phyloP scores from a whole-genome alignment of 2,797 vertebrate genomes.

The Typhlichthys eigenmanni region DNA sequence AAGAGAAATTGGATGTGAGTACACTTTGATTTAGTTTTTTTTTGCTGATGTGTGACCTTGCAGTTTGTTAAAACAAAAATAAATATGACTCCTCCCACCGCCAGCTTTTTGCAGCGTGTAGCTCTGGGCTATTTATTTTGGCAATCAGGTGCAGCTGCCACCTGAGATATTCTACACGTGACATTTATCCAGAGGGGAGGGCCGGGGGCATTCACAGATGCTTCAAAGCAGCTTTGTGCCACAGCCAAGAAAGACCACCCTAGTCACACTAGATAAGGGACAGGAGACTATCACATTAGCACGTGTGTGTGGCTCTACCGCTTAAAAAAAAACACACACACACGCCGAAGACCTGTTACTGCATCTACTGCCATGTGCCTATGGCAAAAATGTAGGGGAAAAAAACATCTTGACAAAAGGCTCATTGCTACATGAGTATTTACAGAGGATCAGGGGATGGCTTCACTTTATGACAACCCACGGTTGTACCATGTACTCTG shows the following conservation, averaged over 20 bases:
- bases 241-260: slow-evolving; percentile 71
- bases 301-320: slow-evolving; percentile 51
- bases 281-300: slow-evolving; percentile 71
- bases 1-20: slow-evolving; percentile 32
- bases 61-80: slow-evolving; percentile 18
- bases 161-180: slow-evolving; percentile 80
- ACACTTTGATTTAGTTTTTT: slow-evolving; percentile 25
- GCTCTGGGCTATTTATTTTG: slow-evolving; percentile 72
- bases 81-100: slow-evolving; percentile 27
- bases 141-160: slow-evolving; percentile 71
- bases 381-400: slow-evolving; percentile 32
- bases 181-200: slow-evolving; percentile 78
- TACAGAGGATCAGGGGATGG: slow-evolving; percentile 18
- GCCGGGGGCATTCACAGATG: slow-evolving; percentile 78
- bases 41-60: slow-evolving; percentile 49
- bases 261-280: slow-evolving; percentile 77
- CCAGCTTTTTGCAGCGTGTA: slow-evolving; percentile 37
- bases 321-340: slow-evolving; percentile 59
- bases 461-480: background rate
- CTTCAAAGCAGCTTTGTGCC: slow-evolving; percentile 80
- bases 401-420: slow-evolving; percentile 53
- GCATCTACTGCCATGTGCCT: slow-evolving; percentile 13
- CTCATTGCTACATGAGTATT: slow-evolving; percentile 28
- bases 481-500: no score
- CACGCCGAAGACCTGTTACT: slow-evolving; percentile 25